phyloP scores from a whole-genome alignment of 37 sponge, comb jelly and placozoan genomes.

The Mnemiopsis leidyi region DNA sequence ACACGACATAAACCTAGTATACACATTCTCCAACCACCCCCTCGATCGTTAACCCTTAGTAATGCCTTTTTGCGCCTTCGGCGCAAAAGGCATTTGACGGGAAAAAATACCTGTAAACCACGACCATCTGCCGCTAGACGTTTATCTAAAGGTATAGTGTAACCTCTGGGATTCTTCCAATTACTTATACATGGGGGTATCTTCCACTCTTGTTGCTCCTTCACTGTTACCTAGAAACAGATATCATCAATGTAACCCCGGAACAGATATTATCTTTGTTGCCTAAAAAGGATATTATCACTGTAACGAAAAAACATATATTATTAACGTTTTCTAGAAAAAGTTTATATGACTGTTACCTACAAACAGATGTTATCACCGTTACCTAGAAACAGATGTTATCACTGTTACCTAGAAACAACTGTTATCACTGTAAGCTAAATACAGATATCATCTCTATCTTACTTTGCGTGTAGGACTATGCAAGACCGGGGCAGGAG shows the following conservation, averaged over 20 bases:
- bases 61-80: too few species aligned
- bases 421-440: too few species aligned
- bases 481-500: constrained; percentile 96
- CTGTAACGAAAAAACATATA: too few species aligned
- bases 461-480: constrained; percentile 92
- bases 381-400: background rate
- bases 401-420: background rate
- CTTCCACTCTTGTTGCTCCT: constrained; percentile 99
- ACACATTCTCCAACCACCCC: too few species aligned
- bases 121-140: constrained; percentile 96
- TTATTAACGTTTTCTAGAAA: too few species aligned
- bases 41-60: too few species aligned
- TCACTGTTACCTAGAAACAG: constrained; percentile 83
- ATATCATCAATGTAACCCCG: background rate
- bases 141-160: constrained; percentile 98
- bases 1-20: too few species aligned
- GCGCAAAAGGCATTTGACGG: too few species aligned
- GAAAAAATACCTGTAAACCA: constrained; percentile 79
- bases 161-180: constrained; percentile 98
- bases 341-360: too few species aligned
- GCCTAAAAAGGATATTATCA: too few species aligned
- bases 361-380: constrained; percentile 53
- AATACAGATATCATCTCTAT: too few species aligned
- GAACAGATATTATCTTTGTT: background rate
- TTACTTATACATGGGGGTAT: constrained; percentile 97